Conservation (phyloP, 2,888 invertebrate genomes). For the Stegophylla sp. region DNA sequence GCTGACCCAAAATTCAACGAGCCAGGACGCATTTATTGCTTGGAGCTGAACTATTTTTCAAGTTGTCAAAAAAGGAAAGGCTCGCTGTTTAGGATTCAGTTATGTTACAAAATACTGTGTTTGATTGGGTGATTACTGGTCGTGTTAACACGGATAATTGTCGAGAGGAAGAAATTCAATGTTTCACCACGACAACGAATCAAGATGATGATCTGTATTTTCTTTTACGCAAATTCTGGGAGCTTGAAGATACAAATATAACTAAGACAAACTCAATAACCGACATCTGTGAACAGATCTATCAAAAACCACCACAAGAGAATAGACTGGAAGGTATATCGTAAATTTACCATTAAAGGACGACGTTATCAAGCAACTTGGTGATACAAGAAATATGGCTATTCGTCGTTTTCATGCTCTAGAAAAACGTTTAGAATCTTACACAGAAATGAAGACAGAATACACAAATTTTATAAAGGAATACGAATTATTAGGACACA, state of each 20-base stretch:
- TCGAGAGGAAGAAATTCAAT: neutral
- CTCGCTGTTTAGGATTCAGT: no score
- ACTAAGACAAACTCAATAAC: neutral
- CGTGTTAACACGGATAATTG: neutral
- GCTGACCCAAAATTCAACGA: no score
- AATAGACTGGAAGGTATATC: neutral
- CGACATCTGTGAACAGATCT: neutral
- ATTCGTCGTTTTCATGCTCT: neutral
- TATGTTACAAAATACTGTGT: neutral
- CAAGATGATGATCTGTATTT: no score
- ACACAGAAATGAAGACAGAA: neutral
- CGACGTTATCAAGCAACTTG: neutral
- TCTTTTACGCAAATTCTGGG: neutral
- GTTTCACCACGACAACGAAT: neutral
- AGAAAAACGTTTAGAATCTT: neutral
- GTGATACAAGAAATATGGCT: neutral
- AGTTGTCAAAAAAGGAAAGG: no score
- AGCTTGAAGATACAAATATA: neutral
- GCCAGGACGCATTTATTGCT: no score
- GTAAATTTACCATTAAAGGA: no score
- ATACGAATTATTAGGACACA: neutral
- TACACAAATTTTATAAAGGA: neutral
- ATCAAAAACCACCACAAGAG: neutral
- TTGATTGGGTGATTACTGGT: neutral
- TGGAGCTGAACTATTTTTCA: no score